A percentile compares a stretch with the other conserved stretches of the same genome.
phyloP scores from a whole-genome alignment of 2,797 vertebrate species.

The Lagorchestes hirsutus region DNA sequence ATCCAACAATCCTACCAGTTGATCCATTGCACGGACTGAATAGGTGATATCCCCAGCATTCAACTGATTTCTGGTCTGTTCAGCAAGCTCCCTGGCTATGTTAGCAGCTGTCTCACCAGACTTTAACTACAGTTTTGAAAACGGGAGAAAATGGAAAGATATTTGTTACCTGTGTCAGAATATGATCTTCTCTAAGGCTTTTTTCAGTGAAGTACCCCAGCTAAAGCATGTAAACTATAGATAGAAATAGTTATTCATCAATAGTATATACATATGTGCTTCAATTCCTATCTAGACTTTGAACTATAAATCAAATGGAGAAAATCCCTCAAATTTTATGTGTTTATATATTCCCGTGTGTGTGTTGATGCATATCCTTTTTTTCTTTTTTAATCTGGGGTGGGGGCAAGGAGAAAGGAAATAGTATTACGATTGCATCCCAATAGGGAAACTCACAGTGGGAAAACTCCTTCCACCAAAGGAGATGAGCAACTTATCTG shows the following conservation, averaged over 20 bases:
- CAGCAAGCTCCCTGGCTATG: slow-evolving; percentile 95
- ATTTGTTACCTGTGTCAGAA: background rate
- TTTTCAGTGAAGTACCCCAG: background rate
- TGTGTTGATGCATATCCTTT: too few relatives aligned
- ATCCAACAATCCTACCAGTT: slow-evolving; percentile 96
- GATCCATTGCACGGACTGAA: slow-evolving; percentile 95
- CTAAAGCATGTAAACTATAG: background rate
- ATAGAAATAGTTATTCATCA: slow-evolving; percentile 2
- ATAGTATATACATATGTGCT: background rate
- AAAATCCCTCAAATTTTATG: background rate
- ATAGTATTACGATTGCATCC: background rate
- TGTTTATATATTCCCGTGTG: background rate
- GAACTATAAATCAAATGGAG: background rate
- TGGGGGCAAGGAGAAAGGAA: background rate
- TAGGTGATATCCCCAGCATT: slow-evolving; percentile 96
- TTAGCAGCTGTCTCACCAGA: slow-evolving; percentile 96
- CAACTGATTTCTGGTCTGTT: slow-evolving; percentile 94
- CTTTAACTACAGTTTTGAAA: slow-evolving; percentile 88
- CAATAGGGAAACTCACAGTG: background rate
- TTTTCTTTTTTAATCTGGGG: background rate
- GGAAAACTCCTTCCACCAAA: background rate
- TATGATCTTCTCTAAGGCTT: background rate
- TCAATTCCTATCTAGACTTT: background rate
- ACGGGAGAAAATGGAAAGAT: slow-evolving; percentile 50
- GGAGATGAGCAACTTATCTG: background rate